Evolutionary conservation across 2,888 invertebrate genomes (phyloP), one percentile per base, ranked within the genome.

Genomic region (Microctonus hyperodae): DNA sequence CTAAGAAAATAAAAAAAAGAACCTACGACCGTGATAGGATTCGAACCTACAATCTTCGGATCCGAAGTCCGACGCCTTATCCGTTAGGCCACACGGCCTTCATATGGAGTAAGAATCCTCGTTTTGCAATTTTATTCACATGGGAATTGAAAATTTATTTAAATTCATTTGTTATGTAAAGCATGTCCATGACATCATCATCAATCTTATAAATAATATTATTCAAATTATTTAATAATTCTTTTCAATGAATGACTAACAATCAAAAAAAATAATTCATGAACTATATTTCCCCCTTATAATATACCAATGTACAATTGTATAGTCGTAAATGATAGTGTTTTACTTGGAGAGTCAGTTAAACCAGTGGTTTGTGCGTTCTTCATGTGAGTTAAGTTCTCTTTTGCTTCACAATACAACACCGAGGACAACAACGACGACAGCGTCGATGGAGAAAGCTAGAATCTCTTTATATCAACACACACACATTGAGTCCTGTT

Each of bases 41-140:
- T 86, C 86, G 85, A 86, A 86, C 85, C 85, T 86, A 85, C 85
- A 85, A 85, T 86, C 85, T 85, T 85, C 85, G 85, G 85, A 86
- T 86, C 83, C 85, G 85, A 86, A 85, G 85, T 76, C 88, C 88
- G 88, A 88, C 88, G 88, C 88, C 88, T 88, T 88, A 88, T 88
- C 88, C 88, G 88, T 88, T 88, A 88, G 88, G 88, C 88, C 88
- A 88, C 88, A 88, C 87, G 87, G 87, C 28, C 28, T 28, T n/a
- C n/a, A n/a, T n/a, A n/a, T n/a, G n/a, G n/a, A n/a, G n/a, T n/a
- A n/a, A n/a, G n/a, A n/a, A n/a, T n/a, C n/a, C n/a, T n/a, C n/a
- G n/a, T n/a, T n/a, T n/a, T n/a, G n/a, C n/a, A n/a, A n/a, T n/a
- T n/a, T n/a, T n/a, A n/a, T n/a, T n/a, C n/a, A n/a, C n/a, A n/a